A percentile compares a stretch with the other conserved stretches of the same genome.
Evolutionary conservation across 2,888 invertebrate species (phyloP).

Genomic region (Abscondita cerata): DNA sequence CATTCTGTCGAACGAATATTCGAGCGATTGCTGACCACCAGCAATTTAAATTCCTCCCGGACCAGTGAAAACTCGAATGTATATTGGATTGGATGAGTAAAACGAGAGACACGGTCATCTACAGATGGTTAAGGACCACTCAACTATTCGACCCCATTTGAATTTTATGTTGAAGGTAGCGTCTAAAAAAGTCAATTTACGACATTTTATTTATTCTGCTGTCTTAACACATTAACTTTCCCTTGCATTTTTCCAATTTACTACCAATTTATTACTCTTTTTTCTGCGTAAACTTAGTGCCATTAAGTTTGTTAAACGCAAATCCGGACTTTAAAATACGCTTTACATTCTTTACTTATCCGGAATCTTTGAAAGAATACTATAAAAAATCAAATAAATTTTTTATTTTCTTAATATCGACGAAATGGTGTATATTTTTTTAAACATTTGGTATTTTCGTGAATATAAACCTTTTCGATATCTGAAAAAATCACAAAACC

Average conservation of each 20-base stretch:
- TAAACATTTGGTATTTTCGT: neutral
- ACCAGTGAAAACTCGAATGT: constrained; percentile 49
- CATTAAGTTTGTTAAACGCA: constrained; percentile 18
- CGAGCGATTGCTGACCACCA: constrained; percentile 50
- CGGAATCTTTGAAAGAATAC: neutral
- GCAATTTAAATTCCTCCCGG: constrained; percentile 53
- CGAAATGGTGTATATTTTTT: neutral
- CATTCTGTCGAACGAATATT: constrained; percentile 46
- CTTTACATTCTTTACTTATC: neutral
- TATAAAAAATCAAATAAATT: constrained; percentile 6
- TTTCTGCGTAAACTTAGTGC: constrained; percentile 19
- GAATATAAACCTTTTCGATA: neutral
- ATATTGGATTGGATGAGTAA: constrained; percentile 50
- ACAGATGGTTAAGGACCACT: constrained; percentile 45
- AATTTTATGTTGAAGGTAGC: constrained; percentile 37
- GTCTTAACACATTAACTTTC: constrained; percentile 26
- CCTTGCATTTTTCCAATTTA: constrained; percentile 13
- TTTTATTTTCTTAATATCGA: constrained; percentile 6
- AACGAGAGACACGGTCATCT: constrained; percentile 44
- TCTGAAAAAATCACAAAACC: no score
- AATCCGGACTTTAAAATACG: neutral
- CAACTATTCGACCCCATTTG: constrained; percentile 43
- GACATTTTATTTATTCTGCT: constrained; percentile 33
- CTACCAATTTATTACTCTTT: constrained; percentile 19
- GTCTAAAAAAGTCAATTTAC: constrained; percentile 35